These are phyloP conservation scores for Tetragonula clypearis DNA, from an alignment of 1,140 invertebrate species.

Conservation along the genomic window DNA sequence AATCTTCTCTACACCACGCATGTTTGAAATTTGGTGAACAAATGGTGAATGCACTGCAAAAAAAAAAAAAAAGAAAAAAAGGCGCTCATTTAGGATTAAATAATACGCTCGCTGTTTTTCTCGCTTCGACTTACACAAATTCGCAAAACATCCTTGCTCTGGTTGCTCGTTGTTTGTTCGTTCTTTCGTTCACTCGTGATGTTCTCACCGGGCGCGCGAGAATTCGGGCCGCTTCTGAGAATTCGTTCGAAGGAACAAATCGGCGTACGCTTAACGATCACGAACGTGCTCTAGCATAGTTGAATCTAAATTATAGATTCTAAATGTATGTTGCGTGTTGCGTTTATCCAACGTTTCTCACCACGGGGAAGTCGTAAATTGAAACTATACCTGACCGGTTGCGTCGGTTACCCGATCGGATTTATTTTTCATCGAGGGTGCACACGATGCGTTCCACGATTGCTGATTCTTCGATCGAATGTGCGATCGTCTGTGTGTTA, in stretches of 20 bases:
- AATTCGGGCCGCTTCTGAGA: not conserved
- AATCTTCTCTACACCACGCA: not conserved
- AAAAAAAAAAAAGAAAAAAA: not conserved
- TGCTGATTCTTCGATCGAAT: not conserved
- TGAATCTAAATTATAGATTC: slow-evolving; percentile 41
- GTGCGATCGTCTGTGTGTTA: not conserved
- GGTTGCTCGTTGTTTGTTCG: not conserved
- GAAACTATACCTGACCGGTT: not conserved
- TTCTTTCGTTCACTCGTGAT: not conserved
- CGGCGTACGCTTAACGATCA: slow-evolving; percentile 50
- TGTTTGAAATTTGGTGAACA: not conserved
- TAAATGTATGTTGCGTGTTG: slow-evolving; percentile 30
- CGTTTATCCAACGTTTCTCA: not conserved
- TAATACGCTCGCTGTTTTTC: not conserved
- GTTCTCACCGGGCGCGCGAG: not conserved
- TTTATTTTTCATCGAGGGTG: slow-evolving; percentile 13
- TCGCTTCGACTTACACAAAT: not conserved
- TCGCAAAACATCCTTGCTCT: not conserved
- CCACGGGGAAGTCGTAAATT: not conserved
- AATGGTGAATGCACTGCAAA: too few species aligned
- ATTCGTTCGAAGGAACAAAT: slow-evolving; percentile 6
- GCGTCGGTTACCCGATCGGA: not conserved
- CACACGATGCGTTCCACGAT: not conserved
- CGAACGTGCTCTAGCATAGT: slow-evolving; percentile 32
- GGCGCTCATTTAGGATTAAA: not conserved